A percentile compares a stretch with the other conserved stretches of the same genome.
Evolutionary conservation across 2,113 vertebrate species (phyloP).

Genomic region (Melanotaenia duboulayi): DNA sequence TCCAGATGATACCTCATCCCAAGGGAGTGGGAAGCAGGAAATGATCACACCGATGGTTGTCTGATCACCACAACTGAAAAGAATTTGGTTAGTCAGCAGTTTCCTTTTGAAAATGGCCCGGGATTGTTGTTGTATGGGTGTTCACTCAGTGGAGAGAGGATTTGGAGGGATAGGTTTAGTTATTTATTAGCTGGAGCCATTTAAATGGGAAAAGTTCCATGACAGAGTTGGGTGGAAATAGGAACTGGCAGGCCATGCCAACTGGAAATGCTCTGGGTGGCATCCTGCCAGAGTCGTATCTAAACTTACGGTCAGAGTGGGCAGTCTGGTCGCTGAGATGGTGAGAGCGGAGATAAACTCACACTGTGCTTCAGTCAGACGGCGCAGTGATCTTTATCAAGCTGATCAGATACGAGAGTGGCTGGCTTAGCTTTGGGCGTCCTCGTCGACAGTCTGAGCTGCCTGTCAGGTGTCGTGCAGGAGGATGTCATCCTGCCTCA

Average conservation of each 20-base stretch:
- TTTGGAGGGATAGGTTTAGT: slow-evolving; percentile 82
- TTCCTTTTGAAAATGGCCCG: slow-evolving; percentile 79
- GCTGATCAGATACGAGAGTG: slow-evolving; percentile 67
- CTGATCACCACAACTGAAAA: slow-evolving; percentile 75
- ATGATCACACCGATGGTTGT: slow-evolving; percentile 72
- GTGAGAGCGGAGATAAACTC: slow-evolving; percentile 58
- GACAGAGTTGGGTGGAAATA: slow-evolving; percentile 79
- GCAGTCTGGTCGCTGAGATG: slow-evolving; percentile 47
- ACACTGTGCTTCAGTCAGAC: slow-evolving; percentile 15
- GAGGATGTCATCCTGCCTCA: background rate
- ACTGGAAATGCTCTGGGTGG: slow-evolving; percentile 77
- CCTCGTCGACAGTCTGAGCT: slow-evolving; percentile 17
- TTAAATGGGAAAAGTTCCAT: slow-evolving; percentile 78
- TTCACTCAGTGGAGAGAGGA: slow-evolving; percentile 80
- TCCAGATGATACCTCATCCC: slow-evolving; percentile 53
- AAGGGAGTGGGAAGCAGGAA: slow-evolving; percentile 75
- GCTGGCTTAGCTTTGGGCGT: slow-evolving; percentile 51
- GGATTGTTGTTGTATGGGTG: slow-evolving; percentile 83
- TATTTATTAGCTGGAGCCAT: slow-evolving; percentile 83
- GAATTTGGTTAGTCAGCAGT: slow-evolving; percentile 83
- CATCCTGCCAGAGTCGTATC: slow-evolving; percentile 67
- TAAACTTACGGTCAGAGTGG: slow-evolving; percentile 57
- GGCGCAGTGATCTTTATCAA: slow-evolving; percentile 51
- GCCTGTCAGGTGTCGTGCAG: slow-evolving; percentile 15
- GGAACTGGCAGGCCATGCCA: slow-evolving; percentile 79